Conservation (phyloP, 2,888 invertebrate species). For the Acleris cristana region DNA sequence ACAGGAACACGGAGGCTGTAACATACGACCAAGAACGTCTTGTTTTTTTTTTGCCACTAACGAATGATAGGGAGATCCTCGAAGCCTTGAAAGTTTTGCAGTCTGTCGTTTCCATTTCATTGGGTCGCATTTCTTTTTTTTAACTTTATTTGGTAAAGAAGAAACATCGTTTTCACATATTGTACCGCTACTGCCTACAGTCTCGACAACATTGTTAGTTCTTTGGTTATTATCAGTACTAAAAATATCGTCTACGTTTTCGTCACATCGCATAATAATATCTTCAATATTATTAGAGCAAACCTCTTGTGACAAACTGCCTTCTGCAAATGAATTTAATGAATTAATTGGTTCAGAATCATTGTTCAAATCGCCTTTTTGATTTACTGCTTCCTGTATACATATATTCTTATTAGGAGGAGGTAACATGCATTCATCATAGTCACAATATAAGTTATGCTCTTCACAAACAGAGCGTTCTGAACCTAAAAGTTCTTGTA, state of each 20-base stretch:
- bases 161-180: neutral
- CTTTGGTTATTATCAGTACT: neutral
- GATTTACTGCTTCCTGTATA: too few relatives aligned
- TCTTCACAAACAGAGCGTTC: too few relatives aligned
- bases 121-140: neutral
- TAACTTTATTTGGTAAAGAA: neutral
- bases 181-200: too few relatives aligned
- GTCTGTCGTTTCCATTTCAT: neutral
- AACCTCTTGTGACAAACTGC: neutral
- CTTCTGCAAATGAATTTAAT: too few relatives aligned
- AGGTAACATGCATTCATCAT: too few relatives aligned
- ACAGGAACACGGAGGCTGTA: constrained; percentile 16
- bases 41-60: constrained; percentile 14
- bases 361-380: neutral
- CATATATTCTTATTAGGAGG: too few relatives aligned
- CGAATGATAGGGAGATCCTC: neutral
- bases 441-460: too few relatives aligned
- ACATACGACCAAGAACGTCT: constrained; percentile 9
- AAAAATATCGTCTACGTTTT: neutral
- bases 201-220: neutral
- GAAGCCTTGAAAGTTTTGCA: neutral
- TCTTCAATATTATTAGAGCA: neutral
- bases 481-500: too few relatives aligned
- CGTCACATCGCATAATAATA: neutral
- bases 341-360: neutral